phyloP scores from a whole-genome alignment of 2,888 invertebrate genomes.

The Ennomos quercinarius region DNA sequence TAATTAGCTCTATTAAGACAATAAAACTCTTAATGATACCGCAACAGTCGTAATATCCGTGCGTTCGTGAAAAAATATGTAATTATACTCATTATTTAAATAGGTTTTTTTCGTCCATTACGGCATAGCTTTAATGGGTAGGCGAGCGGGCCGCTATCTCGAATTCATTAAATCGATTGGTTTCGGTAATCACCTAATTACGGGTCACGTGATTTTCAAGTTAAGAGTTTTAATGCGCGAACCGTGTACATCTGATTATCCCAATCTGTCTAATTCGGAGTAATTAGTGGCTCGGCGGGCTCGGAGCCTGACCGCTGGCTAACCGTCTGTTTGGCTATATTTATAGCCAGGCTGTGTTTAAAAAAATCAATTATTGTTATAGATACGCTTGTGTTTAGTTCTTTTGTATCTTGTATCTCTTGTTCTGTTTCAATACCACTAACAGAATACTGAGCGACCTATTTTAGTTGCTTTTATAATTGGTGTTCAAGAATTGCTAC shows the following conservation, averaged over 20 bases:
- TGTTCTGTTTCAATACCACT: too few relatives aligned
- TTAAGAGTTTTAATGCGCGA: constrained; percentile 82
- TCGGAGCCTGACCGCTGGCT: constrained; percentile 4
- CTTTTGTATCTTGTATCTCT: too few relatives aligned
- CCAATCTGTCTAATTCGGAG: constrained; percentile 72
- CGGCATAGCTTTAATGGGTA: constrained; percentile 77
- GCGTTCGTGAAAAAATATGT: constrained; percentile 82
- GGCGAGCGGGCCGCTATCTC: constrained; percentile 77
- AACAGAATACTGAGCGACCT: too few relatives aligned
- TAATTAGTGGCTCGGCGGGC: constrained; percentile 65
- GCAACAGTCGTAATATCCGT: constrained; percentile 82
- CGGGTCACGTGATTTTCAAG: constrained; percentile 74
- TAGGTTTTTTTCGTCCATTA: constrained; percentile 82
- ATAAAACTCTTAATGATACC: constrained; percentile 85
- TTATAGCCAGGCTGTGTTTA: not conserved
- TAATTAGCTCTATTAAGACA: constrained; percentile 85
- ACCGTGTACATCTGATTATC: constrained; percentile 80
- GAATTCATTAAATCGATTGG: constrained; percentile 84
- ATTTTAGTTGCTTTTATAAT: too few relatives aligned
- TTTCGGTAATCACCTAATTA: constrained; percentile 85
- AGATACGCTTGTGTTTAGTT: too few relatives aligned
- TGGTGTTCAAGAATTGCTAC: too few relatives aligned
- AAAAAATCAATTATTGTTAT: too few relatives aligned
- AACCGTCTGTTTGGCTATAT: not conserved
- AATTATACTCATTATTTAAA: constrained; percentile 85